Conservation (phyloP, 2,888 invertebrate genomes). For the Nymphalis polychloros region DNA sequence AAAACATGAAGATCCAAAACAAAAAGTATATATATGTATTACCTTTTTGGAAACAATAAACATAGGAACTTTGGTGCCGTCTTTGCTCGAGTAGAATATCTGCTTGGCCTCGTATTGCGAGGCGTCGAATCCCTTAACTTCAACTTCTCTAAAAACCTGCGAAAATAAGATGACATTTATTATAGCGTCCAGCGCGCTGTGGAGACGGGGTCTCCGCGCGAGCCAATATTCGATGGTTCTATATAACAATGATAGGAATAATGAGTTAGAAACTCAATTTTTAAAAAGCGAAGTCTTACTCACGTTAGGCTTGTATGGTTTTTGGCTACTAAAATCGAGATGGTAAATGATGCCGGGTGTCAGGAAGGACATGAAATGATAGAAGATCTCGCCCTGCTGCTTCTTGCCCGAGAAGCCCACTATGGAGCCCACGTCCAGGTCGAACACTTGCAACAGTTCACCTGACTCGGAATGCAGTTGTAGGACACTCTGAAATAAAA, state of each 20-base stretch:
- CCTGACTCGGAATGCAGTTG: slow-evolving; percentile 91
- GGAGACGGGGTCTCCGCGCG: no score
- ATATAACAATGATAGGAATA: no score
- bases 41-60: slow-evolving; percentile 93
- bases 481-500: slow-evolving; percentile 86
- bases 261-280: no score
- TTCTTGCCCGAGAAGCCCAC: slow-evolving; percentile 92
- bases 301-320: slow-evolving; percentile 84
- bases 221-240: no score
- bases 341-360: slow-evolving; percentile 93
- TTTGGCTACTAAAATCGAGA: slow-evolving; percentile 86
- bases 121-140: slow-evolving; percentile 90
- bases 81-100: slow-evolving; percentile 95
- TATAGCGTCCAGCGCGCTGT: not conserved
- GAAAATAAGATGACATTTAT: slow-evolving; percentile 32
- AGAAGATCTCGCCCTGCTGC: slow-evolving; percentile 94
- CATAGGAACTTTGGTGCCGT: slow-evolving; percentile 97
- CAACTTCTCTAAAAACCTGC: slow-evolving; percentile 92
- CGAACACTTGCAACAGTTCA: slow-evolving; percentile 86
- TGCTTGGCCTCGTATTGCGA: slow-evolving; percentile 91
- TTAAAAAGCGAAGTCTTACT: slow-evolving; percentile 36
- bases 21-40: no score
- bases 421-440: slow-evolving; percentile 93
- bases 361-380: slow-evolving; percentile 96
- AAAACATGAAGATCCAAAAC: no score